A percentile compares a stretch with the other conserved stretches of the same genome.
phyloP scores from a whole-genome alignment of 2,113 vertebrate genomes.

The Rhadina sibilatrix region DNA sequence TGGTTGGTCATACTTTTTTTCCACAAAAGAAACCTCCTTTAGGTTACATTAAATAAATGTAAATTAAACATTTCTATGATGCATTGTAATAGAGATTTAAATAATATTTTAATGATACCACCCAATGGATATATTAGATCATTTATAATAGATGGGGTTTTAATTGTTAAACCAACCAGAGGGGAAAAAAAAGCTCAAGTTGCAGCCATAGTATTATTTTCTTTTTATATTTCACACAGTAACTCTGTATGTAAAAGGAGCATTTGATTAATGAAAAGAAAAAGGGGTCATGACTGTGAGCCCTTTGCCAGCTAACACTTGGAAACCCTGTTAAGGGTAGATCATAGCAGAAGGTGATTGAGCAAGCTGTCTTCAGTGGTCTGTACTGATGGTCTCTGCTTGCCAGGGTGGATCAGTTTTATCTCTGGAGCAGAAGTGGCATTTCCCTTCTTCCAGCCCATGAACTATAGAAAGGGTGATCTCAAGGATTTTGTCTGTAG shows the following conservation, averaged over 20 bases:
- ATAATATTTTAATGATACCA: neutral
- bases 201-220: neutral
- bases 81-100: neutral
- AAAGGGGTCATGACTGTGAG: neutral
- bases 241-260: neutral
- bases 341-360: neutral
- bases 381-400: neutral
- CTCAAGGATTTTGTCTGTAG: neutral
- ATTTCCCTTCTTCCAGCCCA: neutral
- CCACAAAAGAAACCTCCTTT: neutral
- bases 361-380: neutral
- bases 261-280: neutral
- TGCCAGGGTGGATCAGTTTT: neutral
- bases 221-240: neutral
- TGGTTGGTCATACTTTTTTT: neutral
- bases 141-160: neutral
- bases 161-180: neutral
- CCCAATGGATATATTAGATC: neutral
- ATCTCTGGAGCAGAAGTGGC: neutral
- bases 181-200: neutral
- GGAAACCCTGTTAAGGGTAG: neutral
- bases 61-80: neutral
- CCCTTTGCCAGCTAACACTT: neutral
- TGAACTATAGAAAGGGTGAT: neutral
- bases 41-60: neutral